These are phyloP conservation scores for Pygoscelis adeliae DNA, from an alignment of 2,113 vertebrate species.

Conservation along the genomic window DNA sequence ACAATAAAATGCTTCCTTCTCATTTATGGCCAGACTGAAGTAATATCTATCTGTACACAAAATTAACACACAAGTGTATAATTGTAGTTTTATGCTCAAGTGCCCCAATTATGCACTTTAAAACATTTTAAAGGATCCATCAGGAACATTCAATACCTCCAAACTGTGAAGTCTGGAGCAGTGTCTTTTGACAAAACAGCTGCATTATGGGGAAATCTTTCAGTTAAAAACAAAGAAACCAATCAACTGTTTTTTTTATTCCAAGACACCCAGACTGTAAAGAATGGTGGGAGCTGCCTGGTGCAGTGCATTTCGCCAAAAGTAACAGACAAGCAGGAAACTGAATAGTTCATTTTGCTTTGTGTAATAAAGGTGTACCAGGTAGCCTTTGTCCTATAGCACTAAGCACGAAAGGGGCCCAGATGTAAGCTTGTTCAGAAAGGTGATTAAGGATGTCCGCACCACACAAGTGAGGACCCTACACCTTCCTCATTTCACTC, in stretches of 20 bases:
- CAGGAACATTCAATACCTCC: conserved; percentile 48
- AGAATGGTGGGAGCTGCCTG: background rate
- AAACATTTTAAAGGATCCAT: conserved; percentile 62
- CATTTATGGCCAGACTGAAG: conserved; percentile 67
- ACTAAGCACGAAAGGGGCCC: background rate
- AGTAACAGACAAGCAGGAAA: background rate
- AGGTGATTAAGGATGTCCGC: background rate
- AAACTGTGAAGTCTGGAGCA: conserved; percentile 30
- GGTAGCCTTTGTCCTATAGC: background rate
- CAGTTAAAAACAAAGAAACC: background rate
- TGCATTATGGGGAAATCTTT: background rate
- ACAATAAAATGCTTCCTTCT: conserved; percentile 56
- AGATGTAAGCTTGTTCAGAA: background rate
- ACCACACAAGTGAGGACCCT: background rate
- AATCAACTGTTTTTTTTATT: background rate
- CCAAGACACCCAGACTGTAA: background rate
- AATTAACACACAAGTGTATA: conserved; percentile 78
- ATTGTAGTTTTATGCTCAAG: conserved; percentile 77
- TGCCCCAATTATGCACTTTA: conserved; percentile 72
- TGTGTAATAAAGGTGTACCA: background rate
- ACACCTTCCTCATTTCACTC: background rate
- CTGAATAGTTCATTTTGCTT: background rate
- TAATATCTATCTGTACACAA: conserved; percentile 66
- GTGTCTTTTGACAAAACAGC: conserved; percentile 51
- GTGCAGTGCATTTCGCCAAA: background rate